Conservation (phyloP, 2,888 invertebrate species). For the Cerastoderma edule region DNA sequence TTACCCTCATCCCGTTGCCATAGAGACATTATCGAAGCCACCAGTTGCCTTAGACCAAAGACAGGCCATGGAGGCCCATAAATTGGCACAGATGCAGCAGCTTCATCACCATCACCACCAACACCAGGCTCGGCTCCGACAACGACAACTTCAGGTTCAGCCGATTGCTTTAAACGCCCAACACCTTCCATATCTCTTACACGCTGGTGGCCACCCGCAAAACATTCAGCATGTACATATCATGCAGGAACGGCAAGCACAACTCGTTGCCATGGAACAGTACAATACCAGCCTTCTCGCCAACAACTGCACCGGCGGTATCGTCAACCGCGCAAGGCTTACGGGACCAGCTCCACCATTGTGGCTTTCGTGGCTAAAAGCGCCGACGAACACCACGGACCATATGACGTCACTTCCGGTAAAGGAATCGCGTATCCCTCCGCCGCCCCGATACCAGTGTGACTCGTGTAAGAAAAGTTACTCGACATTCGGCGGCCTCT, state of each 20-base stretch:
- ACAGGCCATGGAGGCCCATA: slow-evolving; percentile 48
- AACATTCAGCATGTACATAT: slow-evolving; percentile 43
- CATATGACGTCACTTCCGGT: slow-evolving; percentile 45
- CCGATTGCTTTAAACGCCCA: slow-evolving; percentile 9
- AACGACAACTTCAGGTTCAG: slow-evolving; percentile 35
- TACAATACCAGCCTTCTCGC: slow-evolving; percentile 24
- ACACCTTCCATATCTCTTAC: slow-evolving; percentile 28
- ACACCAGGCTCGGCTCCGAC: slow-evolving; percentile 40
- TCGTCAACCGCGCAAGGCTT: not conserved
- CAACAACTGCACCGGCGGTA: not conserved
- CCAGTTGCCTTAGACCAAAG: slow-evolving; percentile 42
- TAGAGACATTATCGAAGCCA: not conserved
- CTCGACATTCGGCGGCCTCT: slow-evolving; percentile 96
- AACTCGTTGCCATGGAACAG: slow-evolving; percentile 39
- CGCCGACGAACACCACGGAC: slow-evolving; percentile 23
- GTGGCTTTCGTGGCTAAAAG: slow-evolving; percentile 54
- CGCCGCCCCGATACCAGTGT: slow-evolving; percentile 89
- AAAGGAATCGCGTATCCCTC: slow-evolving; percentile 52
- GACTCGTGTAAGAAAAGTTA: slow-evolving; percentile 97
- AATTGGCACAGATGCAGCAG: slow-evolving; percentile 24
- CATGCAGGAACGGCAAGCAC: slow-evolving; percentile 48
- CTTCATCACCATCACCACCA: slow-evolving; percentile 36
- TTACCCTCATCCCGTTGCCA: slow-evolving; percentile 1
- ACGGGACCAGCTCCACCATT: slow-evolving; percentile 32
- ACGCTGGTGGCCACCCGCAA: slow-evolving; percentile 14